phyloP scores from a whole-genome alignment of 2,888 invertebrate genomes.

The Aleiodes leptofemur region DNA sequence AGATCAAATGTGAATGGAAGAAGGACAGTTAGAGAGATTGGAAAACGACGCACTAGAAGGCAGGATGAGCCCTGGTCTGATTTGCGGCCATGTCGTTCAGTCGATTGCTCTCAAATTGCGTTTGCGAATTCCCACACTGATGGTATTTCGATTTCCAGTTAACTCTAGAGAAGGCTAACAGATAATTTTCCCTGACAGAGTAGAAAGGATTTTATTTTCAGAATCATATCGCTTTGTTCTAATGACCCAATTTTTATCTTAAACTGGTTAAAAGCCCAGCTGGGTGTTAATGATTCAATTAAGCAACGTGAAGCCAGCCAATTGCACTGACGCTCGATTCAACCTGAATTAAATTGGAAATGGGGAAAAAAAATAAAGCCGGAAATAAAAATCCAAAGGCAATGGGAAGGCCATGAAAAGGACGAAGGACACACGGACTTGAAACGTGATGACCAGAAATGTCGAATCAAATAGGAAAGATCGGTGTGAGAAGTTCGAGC shows the following conservation, averaged over 20 bases:
- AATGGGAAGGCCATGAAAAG: not conserved
- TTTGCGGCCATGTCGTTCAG: constrained; percentile 74
- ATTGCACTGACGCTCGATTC: not conserved
- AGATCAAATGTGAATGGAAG: constrained; percentile 51
- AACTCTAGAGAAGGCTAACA: no score
- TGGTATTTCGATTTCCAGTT: not conserved
- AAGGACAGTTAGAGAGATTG: constrained; percentile 48
- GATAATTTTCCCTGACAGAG: not conserved
- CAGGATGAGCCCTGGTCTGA: constrained; percentile 67
- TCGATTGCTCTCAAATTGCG: constrained; percentile 74
- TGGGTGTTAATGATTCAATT: constrained; percentile 3
- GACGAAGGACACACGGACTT: not conserved
- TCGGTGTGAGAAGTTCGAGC: constrained; percentile 41
- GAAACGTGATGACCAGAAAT: constrained; percentile 42
- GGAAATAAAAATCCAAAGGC: not conserved
- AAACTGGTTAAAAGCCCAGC: not conserved
- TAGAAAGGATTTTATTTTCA: not conserved
- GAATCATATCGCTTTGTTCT: not conserved
- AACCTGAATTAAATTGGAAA: constrained; percentile 22
- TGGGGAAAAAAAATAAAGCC: constrained; percentile 10
- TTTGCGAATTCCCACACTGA: constrained; percentile 58
- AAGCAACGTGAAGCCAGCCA: not conserved
- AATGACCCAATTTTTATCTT: not conserved
- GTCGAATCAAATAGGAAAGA: constrained; percentile 33
- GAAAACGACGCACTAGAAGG: constrained; percentile 35